Conservation (phyloP, 2,113 vertebrate species). For the Plotosus lineatus region DNA sequence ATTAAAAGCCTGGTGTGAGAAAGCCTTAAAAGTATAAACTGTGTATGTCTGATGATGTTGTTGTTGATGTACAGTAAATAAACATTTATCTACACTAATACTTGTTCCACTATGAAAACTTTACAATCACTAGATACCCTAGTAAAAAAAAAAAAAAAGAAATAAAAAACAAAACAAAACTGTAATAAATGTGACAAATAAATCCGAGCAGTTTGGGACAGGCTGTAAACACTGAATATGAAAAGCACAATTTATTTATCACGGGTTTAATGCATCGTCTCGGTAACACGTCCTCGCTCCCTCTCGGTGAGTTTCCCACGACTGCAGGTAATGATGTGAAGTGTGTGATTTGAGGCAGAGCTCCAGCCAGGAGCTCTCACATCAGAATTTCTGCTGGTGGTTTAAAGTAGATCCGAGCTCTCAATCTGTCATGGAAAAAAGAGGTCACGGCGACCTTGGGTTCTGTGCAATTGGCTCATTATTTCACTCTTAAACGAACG, state of each 20-base stretch:
- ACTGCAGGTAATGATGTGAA: neutral
- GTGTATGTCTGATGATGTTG: neutral
- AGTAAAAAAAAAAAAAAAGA: neutral
- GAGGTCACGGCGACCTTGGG: neutral
- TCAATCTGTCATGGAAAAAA: neutral
- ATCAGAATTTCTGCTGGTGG: neutral
- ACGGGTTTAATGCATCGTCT: too few relatives aligned
- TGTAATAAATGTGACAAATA: too few relatives aligned
- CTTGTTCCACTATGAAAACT: neutral
- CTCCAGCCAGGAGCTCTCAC: neutral
- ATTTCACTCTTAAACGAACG: neutral
- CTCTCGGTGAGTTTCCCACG: neutral
- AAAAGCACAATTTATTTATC: too few relatives aligned
- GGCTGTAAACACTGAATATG: neutral
- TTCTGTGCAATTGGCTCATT: neutral
- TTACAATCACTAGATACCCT: neutral
- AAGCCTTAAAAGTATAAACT: too few relatives aligned
- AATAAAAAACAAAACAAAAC: neutral
- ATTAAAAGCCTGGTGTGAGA: too few relatives aligned
- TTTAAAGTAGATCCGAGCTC: neutral
- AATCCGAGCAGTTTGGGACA: neutral
- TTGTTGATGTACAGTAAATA: neutral
- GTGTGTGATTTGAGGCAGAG: neutral
- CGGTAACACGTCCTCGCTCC: neutral
- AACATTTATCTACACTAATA: neutral